Base-by-base conservation (phyloP, 2,888 invertebrate species). In the Gasteruption jaculator region DNA sequence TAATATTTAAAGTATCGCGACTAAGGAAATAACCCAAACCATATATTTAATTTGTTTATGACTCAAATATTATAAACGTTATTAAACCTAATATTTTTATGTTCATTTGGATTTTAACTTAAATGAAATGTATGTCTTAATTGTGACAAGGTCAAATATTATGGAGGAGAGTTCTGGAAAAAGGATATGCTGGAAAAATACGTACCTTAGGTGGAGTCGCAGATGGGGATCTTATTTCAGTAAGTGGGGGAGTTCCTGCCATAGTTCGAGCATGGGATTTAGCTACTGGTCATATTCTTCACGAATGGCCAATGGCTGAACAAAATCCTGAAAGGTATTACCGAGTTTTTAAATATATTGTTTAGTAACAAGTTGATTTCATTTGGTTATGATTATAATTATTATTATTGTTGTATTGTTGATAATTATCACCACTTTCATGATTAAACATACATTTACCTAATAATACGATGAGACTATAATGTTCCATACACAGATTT, bases 141-240 rank as follows among this genome's bases (percentile, higher is more conserved):
- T 21, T 20, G 24, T 19, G 15, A 30, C 10, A 53, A 83, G 87
- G 86, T 34, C 79, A 85, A 67, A 80, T 88, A 55, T 71, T 83
- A 56, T 93, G 92, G 91, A 79, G 92, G 41, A 86, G 90, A 66
- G 79, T 91, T 34, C 75, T 92, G 37, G 92, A 92, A 57, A 68
- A 71, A 52, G 73, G 76, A 48, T 61, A 63, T 10, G 73, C 81
- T 11, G 83, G 85, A 45, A 77, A 79, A 58, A 80, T 89, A 46
- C 79, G 84, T 65, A 72, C 85, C 43, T 64, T 85, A 37, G 76
- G 82, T 63, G 78, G 82, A 25, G 71, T 76, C 39, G 73, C 78
- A 50, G 78, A 79, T 46, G 77, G 74, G 49, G 85, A 86, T 53
- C 76, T 88, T 37, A 76, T 87, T 24, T 85, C 88, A 0, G 81